phyloP scores from a whole-genome alignment of 2,888 invertebrate species.

The Sipunculus nudus region DNA sequence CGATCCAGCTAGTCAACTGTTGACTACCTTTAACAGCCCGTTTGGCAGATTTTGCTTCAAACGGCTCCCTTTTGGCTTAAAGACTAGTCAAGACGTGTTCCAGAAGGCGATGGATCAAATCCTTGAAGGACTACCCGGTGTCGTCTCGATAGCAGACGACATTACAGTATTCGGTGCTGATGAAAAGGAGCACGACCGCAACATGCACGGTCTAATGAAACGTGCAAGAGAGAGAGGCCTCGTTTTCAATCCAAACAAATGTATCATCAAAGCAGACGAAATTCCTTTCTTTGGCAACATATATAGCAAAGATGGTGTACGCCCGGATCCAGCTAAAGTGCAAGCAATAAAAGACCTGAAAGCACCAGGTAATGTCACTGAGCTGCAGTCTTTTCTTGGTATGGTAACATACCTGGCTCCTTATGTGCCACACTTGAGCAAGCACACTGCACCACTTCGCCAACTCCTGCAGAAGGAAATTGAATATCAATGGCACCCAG shows the following conservation, averaged over 20 bases:
- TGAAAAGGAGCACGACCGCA: slow-evolving; percentile 1
- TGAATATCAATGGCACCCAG: slow-evolving; percentile 22
- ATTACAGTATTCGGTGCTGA: not conserved
- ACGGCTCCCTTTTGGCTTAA: slow-evolving; percentile 10
- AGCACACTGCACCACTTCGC: slow-evolving; percentile 19
- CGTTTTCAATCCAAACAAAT: slow-evolving; percentile 3
- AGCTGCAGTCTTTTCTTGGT: slow-evolving; percentile 30
- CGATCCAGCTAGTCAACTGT: not conserved
- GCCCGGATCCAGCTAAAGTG: slow-evolving; percentile 28
- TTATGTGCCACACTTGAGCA: slow-evolving; percentile 18
- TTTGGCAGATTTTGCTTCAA: not conserved
- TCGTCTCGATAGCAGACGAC: slow-evolving; percentile 8
- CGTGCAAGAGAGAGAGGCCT: not conserved
- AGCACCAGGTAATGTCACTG: slow-evolving; percentile 16
- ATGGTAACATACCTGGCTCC: slow-evolving; percentile 26
- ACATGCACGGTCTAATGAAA: slow-evolving; percentile 2
- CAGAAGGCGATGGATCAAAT: slow-evolving; percentile 12
- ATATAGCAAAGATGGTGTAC: slow-evolving; percentile 21
- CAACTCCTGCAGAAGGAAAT: slow-evolving; percentile 20
- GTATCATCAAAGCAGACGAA: not conserved
- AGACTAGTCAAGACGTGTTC: slow-evolving; percentile 8
- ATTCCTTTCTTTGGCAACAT: slow-evolving; percentile 29
- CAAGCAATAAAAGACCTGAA: slow-evolving; percentile 20
- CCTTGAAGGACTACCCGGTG: not conserved
- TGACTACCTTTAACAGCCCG: slow-evolving; percentile 22